These are phyloP conservation scores for Campylomormyrus numenius DNA, from an alignment of 2,113 vertebrate species.

Conservation along the genomic window DNA sequence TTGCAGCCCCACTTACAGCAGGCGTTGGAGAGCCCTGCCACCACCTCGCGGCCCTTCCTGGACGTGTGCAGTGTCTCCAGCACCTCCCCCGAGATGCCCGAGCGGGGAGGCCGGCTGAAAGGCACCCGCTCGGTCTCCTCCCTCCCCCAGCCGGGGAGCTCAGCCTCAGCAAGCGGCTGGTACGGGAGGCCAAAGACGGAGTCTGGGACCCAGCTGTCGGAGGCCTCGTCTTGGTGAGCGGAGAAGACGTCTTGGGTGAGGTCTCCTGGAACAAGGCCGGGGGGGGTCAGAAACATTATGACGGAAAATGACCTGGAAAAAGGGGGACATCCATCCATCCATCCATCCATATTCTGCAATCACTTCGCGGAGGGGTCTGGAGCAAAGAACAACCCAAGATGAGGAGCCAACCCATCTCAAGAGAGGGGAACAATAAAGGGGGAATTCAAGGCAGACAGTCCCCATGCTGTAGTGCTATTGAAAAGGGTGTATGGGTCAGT, in stretches of 20 bases:
- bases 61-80: constrained; percentile 53
- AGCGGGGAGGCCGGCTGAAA: constrained; percentile 48
- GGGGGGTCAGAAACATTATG: background rate
- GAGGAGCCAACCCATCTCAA: background rate
- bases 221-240: constrained; percentile 33
- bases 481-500: background rate
- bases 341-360: background rate
- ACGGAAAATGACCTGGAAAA: background rate
- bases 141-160: constrained; percentile 26
- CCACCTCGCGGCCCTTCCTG: constrained; percentile 59
- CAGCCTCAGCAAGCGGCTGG: constrained; percentile 33
- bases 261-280: constrained; percentile 34
- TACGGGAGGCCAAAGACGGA: constrained; percentile 34
- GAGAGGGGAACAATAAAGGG: background rate
- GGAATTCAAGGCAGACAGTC: background rate
- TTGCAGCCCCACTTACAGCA: constrained; percentile 80
- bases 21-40: constrained; percentile 64
- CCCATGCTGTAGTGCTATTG: background rate
- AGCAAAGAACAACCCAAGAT: background rate
- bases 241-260: constrained; percentile 29
- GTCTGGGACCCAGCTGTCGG: constrained; percentile 48
- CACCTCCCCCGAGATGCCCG: constrained; percentile 48
- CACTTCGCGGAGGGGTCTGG: background rate
- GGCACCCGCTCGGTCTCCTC: background rate
- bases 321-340: background rate